Percentiles rank a stretch among this genome's conserved stretches.
phyloP scores from a whole-genome alignment of 2,888 invertebrate species.

The Chrysopilus asiliformis region DNA sequence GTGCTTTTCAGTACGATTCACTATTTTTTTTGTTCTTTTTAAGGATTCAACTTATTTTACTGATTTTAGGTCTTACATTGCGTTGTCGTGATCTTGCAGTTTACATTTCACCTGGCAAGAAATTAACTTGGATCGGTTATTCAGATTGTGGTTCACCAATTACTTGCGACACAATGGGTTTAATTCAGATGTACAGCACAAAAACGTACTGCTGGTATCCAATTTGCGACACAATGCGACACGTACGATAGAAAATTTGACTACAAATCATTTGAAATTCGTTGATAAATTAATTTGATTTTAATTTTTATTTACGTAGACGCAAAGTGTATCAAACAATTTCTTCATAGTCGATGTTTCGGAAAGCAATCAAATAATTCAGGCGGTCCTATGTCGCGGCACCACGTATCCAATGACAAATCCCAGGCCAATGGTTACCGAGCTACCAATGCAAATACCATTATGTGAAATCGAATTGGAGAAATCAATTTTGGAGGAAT shows the following conservation, averaged over 20 bases:
- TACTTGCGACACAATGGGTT: constrained; percentile 61
- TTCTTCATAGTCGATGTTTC: constrained; percentile 65
- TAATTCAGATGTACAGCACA: constrained; percentile 55
- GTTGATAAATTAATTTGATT: constrained; percentile 1
- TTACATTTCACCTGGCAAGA: constrained; percentile 50
- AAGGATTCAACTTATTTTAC: constrained; percentile 8
- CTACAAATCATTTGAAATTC: too few species aligned
- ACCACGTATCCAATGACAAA: constrained; percentile 72
- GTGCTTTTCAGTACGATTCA: too few species aligned
- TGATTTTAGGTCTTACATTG: constrained; percentile 31
- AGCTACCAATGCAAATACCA: constrained; percentile 62
- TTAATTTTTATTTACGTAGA: constrained; percentile 26
- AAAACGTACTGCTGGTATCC: constrained; percentile 68
- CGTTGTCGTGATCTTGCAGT: constrained; percentile 42
- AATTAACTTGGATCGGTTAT: constrained; percentile 64
- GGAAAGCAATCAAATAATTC: constrained; percentile 62
- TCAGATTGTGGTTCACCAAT: constrained; percentile 71
- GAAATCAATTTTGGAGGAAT: constrained; percentile 69
- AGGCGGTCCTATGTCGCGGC: constrained; percentile 82
- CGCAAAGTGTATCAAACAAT: constrained; percentile 54
- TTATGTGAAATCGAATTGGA: constrained; percentile 66
- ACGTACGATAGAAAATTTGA: constrained; percentile 40
- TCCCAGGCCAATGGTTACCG: constrained; percentile 70
- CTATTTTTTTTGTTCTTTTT: constrained; percentile 5
- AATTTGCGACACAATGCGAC: constrained; percentile 56